These are phyloP conservation scores for Rhadina sibilatrix DNA, from an alignment of 2,113 vertebrate species.

Conservation along the genomic window DNA sequence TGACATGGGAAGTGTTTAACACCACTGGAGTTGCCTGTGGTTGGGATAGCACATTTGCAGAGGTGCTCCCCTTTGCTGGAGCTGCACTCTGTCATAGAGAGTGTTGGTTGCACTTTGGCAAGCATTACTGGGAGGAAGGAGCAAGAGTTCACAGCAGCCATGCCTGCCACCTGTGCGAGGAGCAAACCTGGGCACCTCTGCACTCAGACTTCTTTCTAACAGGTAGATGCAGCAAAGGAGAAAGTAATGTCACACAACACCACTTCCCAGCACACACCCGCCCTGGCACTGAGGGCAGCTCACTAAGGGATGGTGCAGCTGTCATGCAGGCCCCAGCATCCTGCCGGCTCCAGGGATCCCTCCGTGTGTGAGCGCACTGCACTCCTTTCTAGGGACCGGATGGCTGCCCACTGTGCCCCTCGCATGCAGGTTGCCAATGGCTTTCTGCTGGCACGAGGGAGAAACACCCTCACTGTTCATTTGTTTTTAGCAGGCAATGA, in stretches of 20 bases:
- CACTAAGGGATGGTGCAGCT: slow-evolving; percentile 70
- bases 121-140: rapidly evolving
- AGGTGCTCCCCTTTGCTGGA: neutral
- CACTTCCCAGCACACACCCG: slow-evolving; percentile 53
- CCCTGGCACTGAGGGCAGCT: slow-evolving; percentile 76
- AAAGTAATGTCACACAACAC: neutral
- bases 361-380: slow-evolving; percentile 72
- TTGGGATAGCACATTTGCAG: neutral
- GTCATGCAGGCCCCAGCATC: slow-evolving; percentile 64
- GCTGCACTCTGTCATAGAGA: neutral
- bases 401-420: neutral
- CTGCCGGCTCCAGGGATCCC: slow-evolving; percentile 62
- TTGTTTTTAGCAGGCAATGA: slow-evolving; percentile 61
- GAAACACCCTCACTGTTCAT: slow-evolving; percentile 65
- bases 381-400: slow-evolving; percentile 60
- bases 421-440: slow-evolving; percentile 69
- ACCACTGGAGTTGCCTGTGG: neutral
- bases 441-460: slow-evolving; percentile 69
- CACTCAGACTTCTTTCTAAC: neutral
- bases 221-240: neutral
- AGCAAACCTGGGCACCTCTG: neutral
- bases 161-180: rapidly evolving
- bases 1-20: neutral
- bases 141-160: neutral
- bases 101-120: neutral